Evolutionary conservation across 2,888 invertebrate genomes (phyloP).

Genomic region (Antitype chi): DNA sequence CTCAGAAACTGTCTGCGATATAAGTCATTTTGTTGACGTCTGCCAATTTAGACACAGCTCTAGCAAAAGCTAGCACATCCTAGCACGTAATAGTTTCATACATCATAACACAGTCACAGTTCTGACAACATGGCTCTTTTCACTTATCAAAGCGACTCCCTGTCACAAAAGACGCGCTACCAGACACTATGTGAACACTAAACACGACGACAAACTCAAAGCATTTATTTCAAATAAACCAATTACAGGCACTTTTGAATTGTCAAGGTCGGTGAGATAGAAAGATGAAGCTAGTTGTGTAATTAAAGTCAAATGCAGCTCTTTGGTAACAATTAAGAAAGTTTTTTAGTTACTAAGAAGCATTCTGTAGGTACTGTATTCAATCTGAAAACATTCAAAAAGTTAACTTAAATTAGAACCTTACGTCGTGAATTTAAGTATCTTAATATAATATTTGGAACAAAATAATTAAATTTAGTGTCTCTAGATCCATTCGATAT

Average conservation of each 20-base stretch:
- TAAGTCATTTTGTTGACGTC: too few species aligned
- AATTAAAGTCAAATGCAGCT: conserved; percentile 16
- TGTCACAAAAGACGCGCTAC: conserved; percentile 1
- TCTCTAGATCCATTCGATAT: too few species aligned
- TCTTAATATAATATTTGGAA: not conserved
- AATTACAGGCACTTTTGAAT: too few species aligned
- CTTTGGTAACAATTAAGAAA: not conserved
- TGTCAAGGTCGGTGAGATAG: too few species aligned
- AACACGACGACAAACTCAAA: not conserved
- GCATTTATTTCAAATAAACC: too few species aligned
- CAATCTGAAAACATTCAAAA: not conserved
- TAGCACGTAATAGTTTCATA: not conserved
- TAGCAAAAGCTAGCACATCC: not conserved
- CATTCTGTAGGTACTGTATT: too few species aligned
- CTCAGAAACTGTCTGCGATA: not conserved
- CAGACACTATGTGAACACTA: not conserved
- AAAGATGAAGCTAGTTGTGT: too few species aligned
- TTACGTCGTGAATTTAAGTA: too few species aligned
- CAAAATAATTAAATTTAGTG: not conserved
- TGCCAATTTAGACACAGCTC: not conserved
- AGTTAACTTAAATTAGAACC: not conserved
- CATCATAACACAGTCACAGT: not conserved
- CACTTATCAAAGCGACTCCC: not conserved
- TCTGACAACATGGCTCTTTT: not conserved
- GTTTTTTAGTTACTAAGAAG: not conserved